These are phyloP conservation scores for Paguma larvata DNA, from an alignment of 2,797 vertebrate genomes.

Conservation along the genomic window DNA sequence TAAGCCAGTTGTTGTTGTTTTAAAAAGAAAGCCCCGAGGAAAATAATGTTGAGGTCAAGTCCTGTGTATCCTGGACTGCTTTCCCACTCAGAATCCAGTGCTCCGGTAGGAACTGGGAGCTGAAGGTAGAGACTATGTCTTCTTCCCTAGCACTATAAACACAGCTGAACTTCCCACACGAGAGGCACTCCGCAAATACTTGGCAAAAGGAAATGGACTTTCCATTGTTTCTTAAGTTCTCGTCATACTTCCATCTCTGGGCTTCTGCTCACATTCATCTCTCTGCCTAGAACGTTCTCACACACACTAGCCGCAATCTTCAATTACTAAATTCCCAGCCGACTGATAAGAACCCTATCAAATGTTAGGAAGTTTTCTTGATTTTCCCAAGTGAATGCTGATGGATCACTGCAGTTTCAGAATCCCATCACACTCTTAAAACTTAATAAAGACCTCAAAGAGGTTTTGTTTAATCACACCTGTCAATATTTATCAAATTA, in stretches of 20 bases:
- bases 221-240: background rate
- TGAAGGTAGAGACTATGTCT: background rate
- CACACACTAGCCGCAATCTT: background rate
- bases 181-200: background rate
- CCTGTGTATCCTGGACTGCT: background rate
- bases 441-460: background rate
- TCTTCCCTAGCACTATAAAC: background rate
- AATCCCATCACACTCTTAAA: background rate
- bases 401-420: background rate
- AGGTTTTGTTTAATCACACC: constrained; percentile 17
- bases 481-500: background rate
- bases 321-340: background rate
- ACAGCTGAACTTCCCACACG: background rate
- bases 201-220: background rate
- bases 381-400: background rate
- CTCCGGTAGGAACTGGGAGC: background rate
- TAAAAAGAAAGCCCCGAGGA: background rate
- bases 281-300: background rate
- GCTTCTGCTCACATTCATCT: background rate
- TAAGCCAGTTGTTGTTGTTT: background rate
- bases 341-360: background rate
- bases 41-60: background rate
- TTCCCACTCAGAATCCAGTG: background rate
- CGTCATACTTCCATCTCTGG: background rate
- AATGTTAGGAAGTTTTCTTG: background rate